A percentile compares a stretch with the other conserved stretches of the same genome.
phyloP scores from a whole-genome alignment of 2,113 vertebrate species.

The Gymnogyps californianus region DNA sequence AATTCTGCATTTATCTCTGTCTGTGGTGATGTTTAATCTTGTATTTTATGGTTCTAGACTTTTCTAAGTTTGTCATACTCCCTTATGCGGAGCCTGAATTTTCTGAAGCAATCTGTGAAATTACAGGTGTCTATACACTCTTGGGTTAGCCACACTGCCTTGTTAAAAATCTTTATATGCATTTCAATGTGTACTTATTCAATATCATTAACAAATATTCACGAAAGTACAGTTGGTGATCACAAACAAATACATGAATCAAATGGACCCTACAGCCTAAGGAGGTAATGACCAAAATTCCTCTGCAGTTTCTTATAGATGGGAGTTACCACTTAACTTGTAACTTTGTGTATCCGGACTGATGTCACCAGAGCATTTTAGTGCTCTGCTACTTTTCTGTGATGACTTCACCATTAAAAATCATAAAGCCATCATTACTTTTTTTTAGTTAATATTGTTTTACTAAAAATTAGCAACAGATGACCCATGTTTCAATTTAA shows the following conservation, averaged over 20 bases:
- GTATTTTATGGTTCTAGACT: neutral
- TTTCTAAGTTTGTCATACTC: neutral
- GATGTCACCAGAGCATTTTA: neutral
- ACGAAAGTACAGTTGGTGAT: neutral
- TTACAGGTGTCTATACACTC: neutral
- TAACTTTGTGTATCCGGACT: neutral
- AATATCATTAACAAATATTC: neutral
- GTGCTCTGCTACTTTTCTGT: neutral
- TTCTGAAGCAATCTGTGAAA: neutral
- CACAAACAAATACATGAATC: neutral
- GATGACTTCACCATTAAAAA: neutral
- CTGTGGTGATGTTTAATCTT: neutral
- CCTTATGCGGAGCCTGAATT: neutral
- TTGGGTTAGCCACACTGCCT: neutral
- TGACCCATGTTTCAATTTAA: constrained; percentile 15
- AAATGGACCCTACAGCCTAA: neutral
- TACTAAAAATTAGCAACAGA: neutral
- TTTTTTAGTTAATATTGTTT: neutral
- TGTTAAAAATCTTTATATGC: neutral
- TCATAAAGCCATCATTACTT: neutral
- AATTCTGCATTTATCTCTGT: neutral
- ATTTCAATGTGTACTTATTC: neutral
- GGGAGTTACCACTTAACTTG: neutral
- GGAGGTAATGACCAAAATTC: neutral
- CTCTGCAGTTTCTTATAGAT: neutral